Conservation (phyloP, 92 coral and sea anemone species). For the Heteractis magnifica region DNA sequence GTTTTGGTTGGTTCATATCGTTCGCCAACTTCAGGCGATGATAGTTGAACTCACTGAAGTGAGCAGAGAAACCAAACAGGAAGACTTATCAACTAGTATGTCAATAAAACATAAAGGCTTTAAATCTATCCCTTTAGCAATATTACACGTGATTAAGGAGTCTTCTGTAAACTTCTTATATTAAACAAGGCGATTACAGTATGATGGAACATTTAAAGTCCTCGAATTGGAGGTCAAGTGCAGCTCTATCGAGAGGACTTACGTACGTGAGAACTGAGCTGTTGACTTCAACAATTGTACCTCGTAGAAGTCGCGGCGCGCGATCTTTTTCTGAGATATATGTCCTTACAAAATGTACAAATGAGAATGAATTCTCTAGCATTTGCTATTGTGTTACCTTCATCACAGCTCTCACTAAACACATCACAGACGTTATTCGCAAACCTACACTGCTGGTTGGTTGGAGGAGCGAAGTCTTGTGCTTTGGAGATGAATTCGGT, state of each 20-base stretch:
- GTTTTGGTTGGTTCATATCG: constrained; percentile 14
- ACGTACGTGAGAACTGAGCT: background rate
- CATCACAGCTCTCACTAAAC: constrained; percentile 30
- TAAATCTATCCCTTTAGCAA: constrained; percentile 9
- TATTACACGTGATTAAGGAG: background rate
- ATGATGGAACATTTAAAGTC: background rate
- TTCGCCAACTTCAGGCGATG: constrained; percentile 30
- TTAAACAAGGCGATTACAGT: background rate
- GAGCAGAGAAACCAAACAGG: constrained; percentile 23
- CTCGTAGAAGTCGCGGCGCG: background rate
- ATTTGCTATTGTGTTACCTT: constrained; percentile 22
- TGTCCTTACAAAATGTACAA: background rate
- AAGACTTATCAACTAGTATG: constrained; percentile 6
- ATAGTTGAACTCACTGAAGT: constrained; percentile 9
- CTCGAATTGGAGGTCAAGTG: constrained; percentile 39
- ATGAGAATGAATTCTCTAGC: background rate
- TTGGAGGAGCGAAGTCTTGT: constrained; percentile 18
- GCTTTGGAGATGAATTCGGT: constrained; percentile 7
- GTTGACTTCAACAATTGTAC: background rate
- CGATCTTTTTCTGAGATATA: background rate
- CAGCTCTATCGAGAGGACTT: background rate
- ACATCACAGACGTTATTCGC: constrained; percentile 25
- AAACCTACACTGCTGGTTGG: constrained; percentile 33
- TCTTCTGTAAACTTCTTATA: constrained; percentile 9
- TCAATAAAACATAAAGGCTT: constrained; percentile 8